phyloP scores from a whole-genome alignment of 2,113 vertebrate genomes.

The Atlantisia rogersi region DNA sequence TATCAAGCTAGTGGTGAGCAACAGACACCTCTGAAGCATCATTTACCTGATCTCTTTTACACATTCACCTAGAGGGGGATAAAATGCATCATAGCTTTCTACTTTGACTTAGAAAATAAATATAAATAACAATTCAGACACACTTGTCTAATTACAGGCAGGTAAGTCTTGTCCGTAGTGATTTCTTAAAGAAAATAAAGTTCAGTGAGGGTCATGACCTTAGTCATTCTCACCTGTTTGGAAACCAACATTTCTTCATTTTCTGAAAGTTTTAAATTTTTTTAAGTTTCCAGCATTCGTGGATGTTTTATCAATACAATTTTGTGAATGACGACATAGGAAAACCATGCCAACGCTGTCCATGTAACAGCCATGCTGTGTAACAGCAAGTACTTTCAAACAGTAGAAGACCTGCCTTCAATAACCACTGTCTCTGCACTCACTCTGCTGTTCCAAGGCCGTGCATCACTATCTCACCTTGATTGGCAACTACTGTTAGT shows the following conservation, averaged over 20 bases:
- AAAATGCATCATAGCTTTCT: neutral
- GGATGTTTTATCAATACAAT: neutral
- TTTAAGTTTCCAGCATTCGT: neutral
- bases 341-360: neutral
- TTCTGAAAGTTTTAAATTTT: neutral
- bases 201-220: neutral
- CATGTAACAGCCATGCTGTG: neutral
- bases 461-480: neutral
- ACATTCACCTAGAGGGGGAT: neutral
- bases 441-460: neutral
- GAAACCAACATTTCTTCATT: neutral
- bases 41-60: neutral
- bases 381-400: neutral
- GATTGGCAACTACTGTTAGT: neutral
- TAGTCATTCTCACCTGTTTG: neutral
- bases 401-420: neutral
- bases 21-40: neutral
- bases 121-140: neutral
- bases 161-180: neutral
- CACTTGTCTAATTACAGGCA: neutral
- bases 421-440: neutral
- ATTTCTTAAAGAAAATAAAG: neutral
- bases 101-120: neutral
- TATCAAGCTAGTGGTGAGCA: neutral
- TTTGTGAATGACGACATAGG: neutral